Evolutionary conservation across 2,888 invertebrate genomes (phyloP).

Genomic region (Latrodectus hesperus): DNA sequence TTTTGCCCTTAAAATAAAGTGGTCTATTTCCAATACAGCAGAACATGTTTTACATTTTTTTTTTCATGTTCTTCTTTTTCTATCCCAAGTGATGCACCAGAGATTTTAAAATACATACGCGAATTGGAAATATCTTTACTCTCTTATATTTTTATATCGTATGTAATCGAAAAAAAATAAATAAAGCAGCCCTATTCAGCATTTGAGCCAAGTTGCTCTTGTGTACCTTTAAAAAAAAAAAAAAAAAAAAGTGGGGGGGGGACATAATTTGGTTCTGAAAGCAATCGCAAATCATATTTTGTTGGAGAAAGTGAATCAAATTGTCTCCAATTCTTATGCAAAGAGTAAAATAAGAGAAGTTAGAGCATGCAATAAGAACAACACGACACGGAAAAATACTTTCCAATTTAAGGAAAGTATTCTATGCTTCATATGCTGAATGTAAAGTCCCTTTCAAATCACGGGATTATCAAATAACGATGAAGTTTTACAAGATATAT

Average conservation of each 20-base stretch:
- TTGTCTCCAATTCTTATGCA: not conserved
- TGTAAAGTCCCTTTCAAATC: too few relatives aligned
- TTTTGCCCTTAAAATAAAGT: conserved; percentile 7
- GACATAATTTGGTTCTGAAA: not conserved
- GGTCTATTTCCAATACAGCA: conserved; percentile 22
- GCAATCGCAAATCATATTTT: not conserved
- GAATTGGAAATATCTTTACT: conserved; percentile 1
- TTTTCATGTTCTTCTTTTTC: too few relatives aligned
- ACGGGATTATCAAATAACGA: too few relatives aligned
- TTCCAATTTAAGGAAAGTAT: too few relatives aligned
- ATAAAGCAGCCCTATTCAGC: not conserved
- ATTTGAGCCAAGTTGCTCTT: not conserved
- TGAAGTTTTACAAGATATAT: too few relatives aligned
- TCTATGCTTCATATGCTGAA: too few relatives aligned
- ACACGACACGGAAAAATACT: too few relatives aligned
- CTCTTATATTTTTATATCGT: not conserved
- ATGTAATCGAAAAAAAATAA: not conserved
- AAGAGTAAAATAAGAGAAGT: not conserved
- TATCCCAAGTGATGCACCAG: not conserved
- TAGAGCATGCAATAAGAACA: not conserved
- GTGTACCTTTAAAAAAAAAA: not conserved
- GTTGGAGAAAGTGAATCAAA: conserved; percentile 1
- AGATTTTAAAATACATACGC: not conserved
- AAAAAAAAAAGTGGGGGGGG: not conserved
- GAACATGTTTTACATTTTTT: not conserved